Percentiles rank a stretch among this genome's conserved stretches.
Evolutionary conservation across 2,888 invertebrate genomes (phyloP).

Genomic region (Cerceris rybyensis): DNA sequence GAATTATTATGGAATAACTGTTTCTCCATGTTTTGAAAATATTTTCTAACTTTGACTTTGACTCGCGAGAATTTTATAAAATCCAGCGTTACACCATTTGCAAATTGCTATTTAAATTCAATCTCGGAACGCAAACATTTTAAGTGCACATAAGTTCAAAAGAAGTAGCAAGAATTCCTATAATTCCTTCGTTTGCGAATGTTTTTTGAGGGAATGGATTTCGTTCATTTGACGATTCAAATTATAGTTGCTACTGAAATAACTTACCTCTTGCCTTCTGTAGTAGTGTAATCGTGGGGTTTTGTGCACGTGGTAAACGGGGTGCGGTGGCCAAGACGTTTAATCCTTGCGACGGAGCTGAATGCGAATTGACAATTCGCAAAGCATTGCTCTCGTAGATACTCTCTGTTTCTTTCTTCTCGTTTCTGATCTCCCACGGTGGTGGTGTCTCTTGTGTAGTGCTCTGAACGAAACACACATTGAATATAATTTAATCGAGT

Average conservation of each 20-base stretch:
- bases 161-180: too few species aligned
- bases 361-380: constrained; percentile 82
- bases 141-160: too few species aligned
- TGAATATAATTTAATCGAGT: neutral
- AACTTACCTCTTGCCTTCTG: constrained; percentile 93
- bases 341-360: constrained; percentile 86
- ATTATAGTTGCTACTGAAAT: neutral
- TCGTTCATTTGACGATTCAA: neutral
- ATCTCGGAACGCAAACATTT: too few species aligned
- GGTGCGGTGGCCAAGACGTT: constrained; percentile 81
- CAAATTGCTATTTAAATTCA: neutral
- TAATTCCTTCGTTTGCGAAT: neutral
- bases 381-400: constrained; percentile 65
- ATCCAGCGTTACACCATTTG: neutral
- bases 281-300: constrained; percentile 92
- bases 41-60: too few species aligned
- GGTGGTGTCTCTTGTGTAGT: constrained; percentile 58
- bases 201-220: neutral
- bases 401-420: constrained; percentile 48
- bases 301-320: constrained; percentile 90
- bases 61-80: too few species aligned
- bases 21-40: too few species aligned
- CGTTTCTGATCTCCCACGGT: constrained; percentile 71
- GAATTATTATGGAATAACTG: too few species aligned
- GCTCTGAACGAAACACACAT: neutral